Base-by-base conservation (phyloP, 2,113 vertebrate species). In the Gallinago undulata region DNA sequence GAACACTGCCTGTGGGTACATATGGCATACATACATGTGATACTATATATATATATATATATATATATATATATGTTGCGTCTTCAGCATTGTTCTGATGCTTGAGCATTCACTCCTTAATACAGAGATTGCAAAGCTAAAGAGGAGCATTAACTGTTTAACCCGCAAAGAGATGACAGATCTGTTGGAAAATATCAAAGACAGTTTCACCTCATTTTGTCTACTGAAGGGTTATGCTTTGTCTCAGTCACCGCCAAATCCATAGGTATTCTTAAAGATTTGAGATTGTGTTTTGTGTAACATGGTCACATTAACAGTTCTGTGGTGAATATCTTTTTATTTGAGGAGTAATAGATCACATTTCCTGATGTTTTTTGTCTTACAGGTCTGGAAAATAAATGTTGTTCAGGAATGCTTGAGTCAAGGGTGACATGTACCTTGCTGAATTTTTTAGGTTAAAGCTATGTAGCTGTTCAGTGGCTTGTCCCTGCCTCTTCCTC, bases 1-100 rank as follows among this genome's bases (percentile, higher is more conserved):
- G 39, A 82, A 28, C 17, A 7, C 17, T 53, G 24, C 45, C 76
- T 77, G 75, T 81, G 69, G 19, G 9, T 70, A 8, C 7, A 2
- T 31, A 11, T 0, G 1, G 28, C 1, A 1, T 66, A 30, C 16
- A 4, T 67, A 45, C 1, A 5, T 47, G 22, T 48, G 16, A 3
- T 62, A 9, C 24, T 67, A 3, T 17, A 1, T 45, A 2, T 3
- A 1, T 45, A 2, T 3, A 1, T 33, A 15, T 80, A n/a, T 67
- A 3, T 17, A 1, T 45, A 2, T 3, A 1, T 45, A 2, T 3
- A 1, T 33, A 15, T 80, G 13, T 10, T 45, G 17, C 60, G 48
- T 80, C 50, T 70, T 84, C 63, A 53, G 48, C 41, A 28, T 88
- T 1, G 1, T 70, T 91, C 35, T 67, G 41, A 23, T 66, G 9